A percentile compares a stretch with the other conserved stretches of the same genome.
Evolutionary conservation across 2,113 vertebrate genomes (phyloP).

Genomic region (Pycnonotus jocosus): DNA sequence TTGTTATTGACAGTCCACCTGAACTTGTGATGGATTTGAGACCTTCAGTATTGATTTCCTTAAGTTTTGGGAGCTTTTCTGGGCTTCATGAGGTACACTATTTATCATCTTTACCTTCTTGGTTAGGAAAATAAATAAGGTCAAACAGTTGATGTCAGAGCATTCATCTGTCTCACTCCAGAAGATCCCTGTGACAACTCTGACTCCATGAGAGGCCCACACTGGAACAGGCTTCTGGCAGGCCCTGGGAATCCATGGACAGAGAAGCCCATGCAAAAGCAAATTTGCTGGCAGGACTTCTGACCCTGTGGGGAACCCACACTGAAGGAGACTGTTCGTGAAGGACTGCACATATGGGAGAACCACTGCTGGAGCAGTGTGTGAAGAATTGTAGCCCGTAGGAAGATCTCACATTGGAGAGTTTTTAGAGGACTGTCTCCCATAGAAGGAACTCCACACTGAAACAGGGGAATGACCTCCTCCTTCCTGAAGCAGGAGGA

Average conservation of each 20-base stretch:
- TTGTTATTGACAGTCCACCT: neutral
- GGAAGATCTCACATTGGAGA: neutral
- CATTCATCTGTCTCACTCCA: accelerated
- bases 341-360: neutral
- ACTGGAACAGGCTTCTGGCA: neutral
- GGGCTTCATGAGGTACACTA: neutral
- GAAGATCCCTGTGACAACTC: neutral
- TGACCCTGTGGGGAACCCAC: neutral
- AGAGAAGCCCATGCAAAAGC: neutral
- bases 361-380: neutral
- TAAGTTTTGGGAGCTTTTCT: neutral
- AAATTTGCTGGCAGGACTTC: neutral
- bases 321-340: neutral
- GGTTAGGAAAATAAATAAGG: neutral
- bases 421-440: neutral
- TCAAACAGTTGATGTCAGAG: neutral
- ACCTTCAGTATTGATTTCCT: neutral
- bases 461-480: neutral
- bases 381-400: accelerated
- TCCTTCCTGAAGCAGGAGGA: neutral
- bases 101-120: neutral
- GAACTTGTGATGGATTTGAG: neutral
- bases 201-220: neutral
- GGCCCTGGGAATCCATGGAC: neutral
- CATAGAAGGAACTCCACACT: neutral